Conservation (phyloP, 1,140 invertebrate species). For the Zaprionus lachaisei region DNA sequence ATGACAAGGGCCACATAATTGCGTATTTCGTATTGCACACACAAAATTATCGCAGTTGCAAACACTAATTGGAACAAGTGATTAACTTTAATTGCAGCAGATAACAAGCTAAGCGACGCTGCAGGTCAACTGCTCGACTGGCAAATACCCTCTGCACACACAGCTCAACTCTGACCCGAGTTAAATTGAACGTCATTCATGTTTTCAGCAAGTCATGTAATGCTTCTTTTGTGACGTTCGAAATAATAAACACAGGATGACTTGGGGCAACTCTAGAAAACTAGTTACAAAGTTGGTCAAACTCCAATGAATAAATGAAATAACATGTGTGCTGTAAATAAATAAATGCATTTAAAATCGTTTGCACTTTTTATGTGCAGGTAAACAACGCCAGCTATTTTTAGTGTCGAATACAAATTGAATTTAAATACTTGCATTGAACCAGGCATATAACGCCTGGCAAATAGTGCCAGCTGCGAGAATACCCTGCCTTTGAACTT, state of each 20-base stretch:
- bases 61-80: constrained; percentile 76
- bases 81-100: constrained; percentile 76
- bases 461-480: background rate
- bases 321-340: constrained; percentile 17
- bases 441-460: background rate
- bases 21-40: constrained; percentile 36
- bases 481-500: background rate
- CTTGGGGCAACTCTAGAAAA: constrained; percentile 10
- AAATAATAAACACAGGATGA: constrained; percentile 36
- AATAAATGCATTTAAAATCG: constrained; percentile 4
- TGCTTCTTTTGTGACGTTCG: constrained; percentile 7
- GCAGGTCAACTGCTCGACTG: constrained; percentile 6
- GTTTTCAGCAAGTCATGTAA: constrained; percentile 29
- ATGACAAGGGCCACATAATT: constrained; percentile 59
- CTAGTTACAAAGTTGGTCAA: constrained; percentile 18
- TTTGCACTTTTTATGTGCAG: constrained; percentile 5
- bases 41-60: constrained; percentile 72
- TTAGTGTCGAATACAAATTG: constrained; percentile 2
- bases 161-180: background rate
- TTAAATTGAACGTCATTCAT: background rate
- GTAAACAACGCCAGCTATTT: constrained; percentile 7
- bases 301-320: constrained; percentile 27
- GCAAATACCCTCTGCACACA: constrained; percentile 7
- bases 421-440: constrained; percentile 2
- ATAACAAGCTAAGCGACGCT: constrained; percentile 55